These are phyloP conservation scores for Pseudorhombus dupliciocellatus DNA, from an alignment of 2,113 vertebrate genomes.

Conservation along the genomic window DNA sequence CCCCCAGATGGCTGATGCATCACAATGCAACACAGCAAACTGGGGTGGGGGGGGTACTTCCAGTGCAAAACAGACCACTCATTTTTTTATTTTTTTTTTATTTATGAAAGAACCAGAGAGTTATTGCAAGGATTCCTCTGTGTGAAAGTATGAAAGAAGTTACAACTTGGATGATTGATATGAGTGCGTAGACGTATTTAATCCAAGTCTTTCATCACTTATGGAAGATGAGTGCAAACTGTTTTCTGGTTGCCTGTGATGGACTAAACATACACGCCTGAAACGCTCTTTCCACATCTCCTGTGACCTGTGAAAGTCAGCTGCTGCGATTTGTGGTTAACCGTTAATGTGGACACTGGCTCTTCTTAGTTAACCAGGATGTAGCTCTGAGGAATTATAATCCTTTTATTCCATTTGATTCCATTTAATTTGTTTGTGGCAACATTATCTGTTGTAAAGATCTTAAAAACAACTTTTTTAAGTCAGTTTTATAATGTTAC, in stretches of 20 bases:
- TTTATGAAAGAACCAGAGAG: slow-evolving; percentile 35
- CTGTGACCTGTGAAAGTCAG: slow-evolving; percentile 17
- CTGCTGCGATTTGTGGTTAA: slow-evolving; percentile 26
- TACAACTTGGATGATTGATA: slow-evolving; percentile 11
- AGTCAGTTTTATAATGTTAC: not conserved
- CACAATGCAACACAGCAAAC: slow-evolving; percentile 50
- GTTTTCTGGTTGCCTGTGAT: slow-evolving; percentile 8
- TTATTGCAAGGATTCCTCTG: slow-evolving; percentile 11
- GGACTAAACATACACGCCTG: not conserved
- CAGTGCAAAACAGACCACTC: slow-evolving; percentile 28
- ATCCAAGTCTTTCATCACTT: slow-evolving; percentile 3
- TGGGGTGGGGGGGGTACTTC: slow-evolving; percentile 28
- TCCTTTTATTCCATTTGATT: too few relatives aligned
- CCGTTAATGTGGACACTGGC: not conserved
- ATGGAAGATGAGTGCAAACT: not conserved
- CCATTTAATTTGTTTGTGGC: not conserved
- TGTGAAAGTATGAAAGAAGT: slow-evolving; percentile 22
- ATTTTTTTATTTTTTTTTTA: slow-evolving; percentile 30
- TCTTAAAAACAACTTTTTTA: not conserved
- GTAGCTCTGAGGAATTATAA: not conserved
- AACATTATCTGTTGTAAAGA: not conserved
- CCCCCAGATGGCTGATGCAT: slow-evolving; percentile 73
- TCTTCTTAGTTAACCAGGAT: not conserved
- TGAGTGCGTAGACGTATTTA: not conserved
- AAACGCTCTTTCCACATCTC: not conserved